phyloP scores from a whole-genome alignment of 2,888 invertebrate species.

The Leptogaster cylindrica region DNA sequence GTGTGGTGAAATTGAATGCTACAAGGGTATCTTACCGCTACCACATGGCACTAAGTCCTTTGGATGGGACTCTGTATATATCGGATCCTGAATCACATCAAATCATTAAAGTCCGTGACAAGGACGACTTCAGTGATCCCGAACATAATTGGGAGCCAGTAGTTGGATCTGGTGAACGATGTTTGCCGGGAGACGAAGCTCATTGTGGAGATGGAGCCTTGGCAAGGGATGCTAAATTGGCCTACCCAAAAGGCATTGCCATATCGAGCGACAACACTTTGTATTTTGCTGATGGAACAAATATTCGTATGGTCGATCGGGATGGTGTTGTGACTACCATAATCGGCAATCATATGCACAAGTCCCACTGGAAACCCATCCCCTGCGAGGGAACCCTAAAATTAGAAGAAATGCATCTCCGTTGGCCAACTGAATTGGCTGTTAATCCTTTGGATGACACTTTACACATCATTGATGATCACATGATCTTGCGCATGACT shows the following conservation, averaged over 20 bases:
- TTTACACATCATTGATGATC: slow-evolving; percentile 94
- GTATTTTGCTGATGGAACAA: slow-evolving; percentile 95
- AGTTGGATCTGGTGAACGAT: slow-evolving; percentile 93
- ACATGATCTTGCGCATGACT: slow-evolving; percentile 91
- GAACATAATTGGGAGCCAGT: slow-evolving; percentile 94
- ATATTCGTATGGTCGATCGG: slow-evolving; percentile 89
- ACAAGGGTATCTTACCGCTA: slow-evolving; percentile 95
- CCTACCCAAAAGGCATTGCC: slow-evolving; percentile 95
- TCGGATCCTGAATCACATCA: slow-evolving; percentile 96
- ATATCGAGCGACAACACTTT: slow-evolving; percentile 90
- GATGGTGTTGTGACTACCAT: slow-evolving; percentile 92
- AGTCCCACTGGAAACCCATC: slow-evolving; percentile 91
- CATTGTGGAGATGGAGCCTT: slow-evolving; percentile 95
- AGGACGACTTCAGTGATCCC: slow-evolving; percentile 81
- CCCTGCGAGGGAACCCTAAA: slow-evolving; percentile 90
- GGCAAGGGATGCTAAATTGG: slow-evolving; percentile 91
- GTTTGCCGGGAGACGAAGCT: slow-evolving; percentile 90
- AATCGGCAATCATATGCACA: slow-evolving; percentile 91
- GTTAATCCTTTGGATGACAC: slow-evolving; percentile 95
- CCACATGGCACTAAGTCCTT: slow-evolving; percentile 93
- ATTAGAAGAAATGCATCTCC: slow-evolving; percentile 89
- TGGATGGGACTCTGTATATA: slow-evolving; percentile 92
- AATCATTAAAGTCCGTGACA: slow-evolving; percentile 85
- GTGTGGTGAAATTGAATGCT: slow-evolving; percentile 70
- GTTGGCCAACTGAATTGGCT: slow-evolving; percentile 95